Base-by-base conservation (phyloP, 2,888 invertebrate genomes). In the Azorinus chamasolen region DNA sequence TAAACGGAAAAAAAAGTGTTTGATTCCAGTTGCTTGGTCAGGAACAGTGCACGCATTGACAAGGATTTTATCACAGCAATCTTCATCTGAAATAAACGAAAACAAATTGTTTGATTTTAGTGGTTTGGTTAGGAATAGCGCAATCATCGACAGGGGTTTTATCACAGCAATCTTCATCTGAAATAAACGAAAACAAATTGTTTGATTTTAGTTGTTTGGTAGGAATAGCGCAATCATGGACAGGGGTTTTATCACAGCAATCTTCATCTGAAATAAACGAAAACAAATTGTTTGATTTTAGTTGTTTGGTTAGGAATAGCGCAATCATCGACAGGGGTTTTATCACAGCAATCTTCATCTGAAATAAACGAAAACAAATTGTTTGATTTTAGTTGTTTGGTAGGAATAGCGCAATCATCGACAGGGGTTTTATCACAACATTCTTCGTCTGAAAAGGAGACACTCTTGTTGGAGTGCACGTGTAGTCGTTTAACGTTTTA, bases 81-180 rank as follows among this genome's bases (percentile, higher is more conserved):
- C n/a, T 64, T 55, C 64, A 64, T 64, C 64, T 64, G 64, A 14
- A 64, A 46, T 8, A 22, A n/a, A n/a, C n/a, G n/a, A n/a, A n/a
- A n/a, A n/a, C n/a, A n/a, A n/a, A n/a, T n/a, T n/a, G n/a, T n/a
- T n/a, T n/a, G n/a, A n/a, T n/a, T n/a, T n/a, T n/a, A n/a, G n/a
- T n/a, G n/a, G n/a, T n/a, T n/a, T 41, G 8, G 59, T 62, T 25
- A 51, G 6, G 8, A 71, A 24, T n/a, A 77, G 16, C 2, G 66
- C 58, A 6, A 61, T 3, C 39, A 71, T 25, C 37, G 58, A 68
- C 1, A 58, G 54, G 10, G 43, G 27, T 16, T 25, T 51, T 16
- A 64, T 20, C 18, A 43, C 51, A 22, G 54, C 45, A 6, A 39
- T 22, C n/a, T 64, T 55, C 64, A 64, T 64, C 64, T 64, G 64